Percentiles rank a stretch among this genome's conserved stretches.
phyloP scores from a whole-genome alignment of 2,888 invertebrate species.

The Microplitis manilae region DNA sequence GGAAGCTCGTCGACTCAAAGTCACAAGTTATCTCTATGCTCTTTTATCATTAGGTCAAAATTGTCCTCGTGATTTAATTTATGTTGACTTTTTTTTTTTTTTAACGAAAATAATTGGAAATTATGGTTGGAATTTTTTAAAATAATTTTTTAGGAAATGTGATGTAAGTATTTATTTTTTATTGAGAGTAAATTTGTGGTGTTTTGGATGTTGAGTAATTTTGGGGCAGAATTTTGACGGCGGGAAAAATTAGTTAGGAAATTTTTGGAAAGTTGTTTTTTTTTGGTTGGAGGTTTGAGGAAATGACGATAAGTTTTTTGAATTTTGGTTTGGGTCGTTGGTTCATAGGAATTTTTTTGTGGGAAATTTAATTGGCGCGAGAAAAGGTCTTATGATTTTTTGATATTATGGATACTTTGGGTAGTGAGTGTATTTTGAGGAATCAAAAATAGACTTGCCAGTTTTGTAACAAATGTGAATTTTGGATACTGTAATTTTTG shows the following conservation, averaged over 20 bases:
- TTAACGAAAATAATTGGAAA: background rate
- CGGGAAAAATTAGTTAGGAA: too few relatives aligned
- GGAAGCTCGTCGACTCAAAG: slow-evolving; percentile 69
- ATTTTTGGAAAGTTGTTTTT: too few relatives aligned
- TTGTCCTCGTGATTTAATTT: slow-evolving; percentile 49
- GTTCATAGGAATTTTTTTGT: background rate
- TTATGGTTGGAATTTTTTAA: too few relatives aligned
- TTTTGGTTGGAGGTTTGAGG: too few relatives aligned
- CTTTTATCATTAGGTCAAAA: slow-evolving; percentile 66
- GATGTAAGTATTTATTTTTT: background rate
- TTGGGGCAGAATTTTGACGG: too few relatives aligned
- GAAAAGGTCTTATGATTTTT: background rate
- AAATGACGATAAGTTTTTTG: background rate
- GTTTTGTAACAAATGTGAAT: too few relatives aligned
- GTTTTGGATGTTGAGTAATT: background rate
- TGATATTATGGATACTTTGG: too few relatives aligned
- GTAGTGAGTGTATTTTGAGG: too few relatives aligned
- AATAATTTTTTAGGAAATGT: too few relatives aligned
- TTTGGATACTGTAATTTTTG: too few relatives aligned
- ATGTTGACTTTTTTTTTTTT: background rate
- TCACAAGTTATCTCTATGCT: slow-evolving; percentile 64
- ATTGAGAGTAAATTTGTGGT: background rate
- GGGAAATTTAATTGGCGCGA: background rate
- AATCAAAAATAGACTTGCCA: too few relatives aligned
- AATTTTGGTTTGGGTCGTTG: background rate